Evolutionary conservation across 2,113 vertebrate species (phyloP).

Genomic region (Sarotherodon lohbergeri): DNA sequence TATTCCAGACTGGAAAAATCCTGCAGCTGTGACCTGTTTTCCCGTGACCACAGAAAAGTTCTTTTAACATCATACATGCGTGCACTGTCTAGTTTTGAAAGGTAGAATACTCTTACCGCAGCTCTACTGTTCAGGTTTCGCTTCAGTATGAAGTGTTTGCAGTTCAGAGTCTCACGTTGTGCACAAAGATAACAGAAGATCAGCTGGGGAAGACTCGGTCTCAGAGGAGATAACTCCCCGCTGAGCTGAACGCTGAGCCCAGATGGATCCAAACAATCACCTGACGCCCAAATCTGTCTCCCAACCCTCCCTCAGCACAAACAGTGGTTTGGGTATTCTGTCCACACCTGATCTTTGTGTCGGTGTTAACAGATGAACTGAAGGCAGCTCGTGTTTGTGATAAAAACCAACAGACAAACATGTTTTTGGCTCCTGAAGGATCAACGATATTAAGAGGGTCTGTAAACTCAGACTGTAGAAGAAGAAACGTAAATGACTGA

Average conservation of each 20-base stretch:
- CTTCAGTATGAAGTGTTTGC: neutral
- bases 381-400: neutral
- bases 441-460: neutral
- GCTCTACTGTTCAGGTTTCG: rapidly evolving
- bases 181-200: neutral
- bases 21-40: neutral
- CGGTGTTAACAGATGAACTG: neutral
- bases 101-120: neutral
- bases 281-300: neutral
- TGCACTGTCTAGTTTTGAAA: neutral
- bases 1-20: neutral
- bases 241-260: neutral
- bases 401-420: neutral
- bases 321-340: neutral
- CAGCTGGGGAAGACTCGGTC: neutral
- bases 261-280: neutral
- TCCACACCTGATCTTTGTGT: neutral
- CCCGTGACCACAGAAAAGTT: neutral
- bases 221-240: neutral
- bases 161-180: neutral
- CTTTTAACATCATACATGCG: neutral
- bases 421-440: neutral
- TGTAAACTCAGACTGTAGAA: neutral
- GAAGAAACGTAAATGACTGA: neutral
- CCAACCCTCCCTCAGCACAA: neutral